phyloP scores from a whole-genome alignment of 2,888 invertebrate species.

The Tetragonula carbonaria region DNA sequence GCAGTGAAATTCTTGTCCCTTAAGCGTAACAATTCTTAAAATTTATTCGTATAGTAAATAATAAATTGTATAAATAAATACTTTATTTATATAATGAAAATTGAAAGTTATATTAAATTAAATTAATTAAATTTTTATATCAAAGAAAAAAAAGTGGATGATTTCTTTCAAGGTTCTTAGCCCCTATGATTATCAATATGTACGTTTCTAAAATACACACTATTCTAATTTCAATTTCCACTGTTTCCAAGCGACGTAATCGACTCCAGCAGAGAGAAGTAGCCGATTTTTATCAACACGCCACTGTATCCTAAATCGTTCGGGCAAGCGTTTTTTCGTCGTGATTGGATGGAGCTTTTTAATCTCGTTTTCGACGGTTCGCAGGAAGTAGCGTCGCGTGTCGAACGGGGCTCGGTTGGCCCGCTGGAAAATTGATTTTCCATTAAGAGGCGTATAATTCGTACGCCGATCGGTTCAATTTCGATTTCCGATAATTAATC shows the following conservation, averaged over 20 bases:
- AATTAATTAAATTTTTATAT: too few species aligned
- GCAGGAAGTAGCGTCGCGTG: constrained; percentile 43
- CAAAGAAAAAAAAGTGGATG: too few species aligned
- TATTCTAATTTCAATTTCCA: not conserved
- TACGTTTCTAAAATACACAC: too few species aligned
- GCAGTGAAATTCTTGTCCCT: too few species aligned
- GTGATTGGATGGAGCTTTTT: constrained; percentile 50
- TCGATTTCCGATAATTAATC: constrained; percentile 60
- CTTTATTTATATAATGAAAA: too few species aligned
- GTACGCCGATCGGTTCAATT: constrained; percentile 46
- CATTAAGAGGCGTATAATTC: constrained; percentile 56
- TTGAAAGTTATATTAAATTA: too few species aligned
- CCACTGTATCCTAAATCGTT: constrained; percentile 31
- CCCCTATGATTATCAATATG: not conserved
- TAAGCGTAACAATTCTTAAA: too few species aligned
- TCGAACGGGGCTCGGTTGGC: constrained; percentile 6
- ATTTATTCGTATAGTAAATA: too few species aligned
- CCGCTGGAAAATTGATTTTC: constrained; percentile 50
- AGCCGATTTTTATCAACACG: constrained; percentile 34
- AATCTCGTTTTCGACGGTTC: constrained; percentile 56
- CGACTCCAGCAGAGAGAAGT: not conserved
- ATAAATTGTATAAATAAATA: too few species aligned
- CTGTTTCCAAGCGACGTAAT: not conserved
- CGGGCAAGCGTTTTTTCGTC: constrained; percentile 12
- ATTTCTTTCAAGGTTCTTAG: too few species aligned